Percentiles rank a stretch among this genome's conserved stretches.
phyloP scores from a whole-genome alignment of 2,113 vertebrate species.

The Megalops atlanticus region DNA sequence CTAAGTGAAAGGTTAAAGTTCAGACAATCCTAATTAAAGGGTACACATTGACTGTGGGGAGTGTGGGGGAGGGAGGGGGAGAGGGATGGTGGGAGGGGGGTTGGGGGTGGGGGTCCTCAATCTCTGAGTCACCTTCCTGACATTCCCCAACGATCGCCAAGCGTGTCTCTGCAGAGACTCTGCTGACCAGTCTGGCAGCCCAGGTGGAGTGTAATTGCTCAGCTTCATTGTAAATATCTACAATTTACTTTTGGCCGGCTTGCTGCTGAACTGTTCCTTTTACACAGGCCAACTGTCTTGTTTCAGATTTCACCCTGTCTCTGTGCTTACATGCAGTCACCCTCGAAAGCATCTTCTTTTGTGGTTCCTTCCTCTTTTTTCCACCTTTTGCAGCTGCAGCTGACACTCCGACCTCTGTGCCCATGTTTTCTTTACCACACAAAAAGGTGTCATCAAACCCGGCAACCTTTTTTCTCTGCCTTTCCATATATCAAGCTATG shows the following conservation, averaged over 20 bases:
- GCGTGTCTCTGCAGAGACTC: conserved; percentile 59
- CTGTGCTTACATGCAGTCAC: not conserved
- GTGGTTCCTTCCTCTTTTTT: not conserved
- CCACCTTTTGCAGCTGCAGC: not conserved
- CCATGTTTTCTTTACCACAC: conserved; percentile 25
- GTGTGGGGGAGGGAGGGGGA: conserved; percentile 53
- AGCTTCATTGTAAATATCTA: not conserved
- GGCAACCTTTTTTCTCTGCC: conserved; percentile 32
- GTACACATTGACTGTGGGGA: conserved; percentile 44
- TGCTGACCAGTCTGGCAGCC: not conserved
- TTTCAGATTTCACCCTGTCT: not conserved
- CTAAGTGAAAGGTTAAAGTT: conserved; percentile 56
- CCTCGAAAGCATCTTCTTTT: not conserved
- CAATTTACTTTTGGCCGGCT: no score
- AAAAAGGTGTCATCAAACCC: conserved; percentile 16
- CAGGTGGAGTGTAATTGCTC: not conserved
- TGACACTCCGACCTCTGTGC: not conserved
- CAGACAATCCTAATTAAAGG: conserved; percentile 65
- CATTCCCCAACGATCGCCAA: conserved; percentile 54
- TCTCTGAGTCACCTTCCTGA: conserved; percentile 50
- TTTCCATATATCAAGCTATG: conserved; percentile 24
- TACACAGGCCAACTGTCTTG: not conserved
- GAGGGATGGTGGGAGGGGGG: no score
- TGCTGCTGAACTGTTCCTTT: no score
- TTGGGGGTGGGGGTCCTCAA: conserved; percentile 46